phyloP scores from a whole-genome alignment of 2,888 invertebrate species.

The Tubiluchus corallicola region DNA sequence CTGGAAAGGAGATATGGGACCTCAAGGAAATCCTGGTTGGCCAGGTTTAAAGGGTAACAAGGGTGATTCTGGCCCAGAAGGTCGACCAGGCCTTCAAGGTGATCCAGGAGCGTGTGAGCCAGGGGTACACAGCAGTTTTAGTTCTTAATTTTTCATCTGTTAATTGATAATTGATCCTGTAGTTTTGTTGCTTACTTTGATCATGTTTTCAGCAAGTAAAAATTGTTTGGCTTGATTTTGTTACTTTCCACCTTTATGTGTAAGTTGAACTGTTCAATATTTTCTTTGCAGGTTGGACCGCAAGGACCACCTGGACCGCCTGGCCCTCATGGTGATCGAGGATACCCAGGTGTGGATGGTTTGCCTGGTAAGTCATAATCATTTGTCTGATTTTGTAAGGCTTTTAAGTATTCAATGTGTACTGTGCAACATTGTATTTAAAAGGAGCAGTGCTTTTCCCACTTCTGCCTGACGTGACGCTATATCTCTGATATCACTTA shows the following conservation, averaged over 20 bases:
- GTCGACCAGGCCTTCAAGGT: constrained; percentile 7
- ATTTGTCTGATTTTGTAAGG: background rate
- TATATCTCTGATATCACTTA: no score
- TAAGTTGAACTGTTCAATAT: no score
- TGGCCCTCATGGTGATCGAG: constrained; percentile 17
- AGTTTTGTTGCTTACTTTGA: no score
- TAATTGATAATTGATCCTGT: no score
- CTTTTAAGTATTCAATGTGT: background rate
- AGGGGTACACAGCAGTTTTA: no score
- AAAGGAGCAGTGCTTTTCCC: no score
- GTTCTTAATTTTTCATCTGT: no score
- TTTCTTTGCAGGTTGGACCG: constrained; percentile 15
- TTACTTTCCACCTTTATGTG: no score
- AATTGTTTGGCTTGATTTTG: no score
- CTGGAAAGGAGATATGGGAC: constrained; percentile 33
- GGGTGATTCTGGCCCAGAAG: constrained; percentile 11
- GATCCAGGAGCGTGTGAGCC: constrained; percentile 9
- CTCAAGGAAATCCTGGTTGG: constrained; percentile 54
- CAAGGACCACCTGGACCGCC: constrained; percentile 36
- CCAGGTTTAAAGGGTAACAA: constrained; percentile 13
- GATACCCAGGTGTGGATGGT: background rate
- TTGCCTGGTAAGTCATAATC: background rate
- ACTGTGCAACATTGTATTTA: no score
- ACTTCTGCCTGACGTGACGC: background rate
- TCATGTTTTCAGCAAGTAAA: no score